Base-by-base conservation (phyloP, 2,888 invertebrate genomes). In the Girardia tigrina region DNA sequence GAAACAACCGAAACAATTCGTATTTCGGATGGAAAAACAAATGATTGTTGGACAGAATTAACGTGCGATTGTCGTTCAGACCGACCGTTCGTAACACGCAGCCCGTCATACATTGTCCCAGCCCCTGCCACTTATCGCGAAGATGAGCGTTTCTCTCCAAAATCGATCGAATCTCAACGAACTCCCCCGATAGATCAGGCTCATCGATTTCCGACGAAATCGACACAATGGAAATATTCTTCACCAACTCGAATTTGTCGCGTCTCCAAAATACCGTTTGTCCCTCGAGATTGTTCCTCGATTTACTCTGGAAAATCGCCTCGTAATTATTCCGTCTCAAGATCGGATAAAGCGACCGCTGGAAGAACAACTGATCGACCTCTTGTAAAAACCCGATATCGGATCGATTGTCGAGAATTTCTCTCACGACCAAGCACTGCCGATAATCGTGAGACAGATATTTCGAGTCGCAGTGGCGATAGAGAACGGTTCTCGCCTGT, bases 101-200 rank as follows among this genome's bases (percentile, higher is more conserved):
- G n/a, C 56, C 56, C 6, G 56, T 56, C 56, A 56, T 56, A 16
- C 56, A 56, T 56, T 56, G 56, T n/a, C 56, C 56, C 56, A 56
- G n/a, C 56, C 20, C n/a, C 23, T 56, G 56, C 56, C 56, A 56
- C 23, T 56, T 56, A 8, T 56, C 56, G 8, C n/a, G 4, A 20
- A 56, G 23, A 56, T 56, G 6, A 12, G n/a, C 23, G 6, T 4
- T n/a, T 2, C 2, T 4, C 23, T 20, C 6, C 4, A 56, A 12
- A 20, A 23, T 12, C 4, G 4, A 2, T 23, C n/a, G n/a, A n/a
- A 56, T 56, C n/a, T 56, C 56, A 8, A 6, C 23, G n/a, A 8
- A 16, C n/a, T 56, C 56, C 4, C n/a, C 23, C 6, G 4, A 8
- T 56, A 23, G 2, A 6, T 56, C 56, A 12, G n/a, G n/a, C 16